These are phyloP conservation scores for Cephus pulcher DNA, from an alignment of 2,888 invertebrate genomes.

Conservation along the genomic window DNA sequence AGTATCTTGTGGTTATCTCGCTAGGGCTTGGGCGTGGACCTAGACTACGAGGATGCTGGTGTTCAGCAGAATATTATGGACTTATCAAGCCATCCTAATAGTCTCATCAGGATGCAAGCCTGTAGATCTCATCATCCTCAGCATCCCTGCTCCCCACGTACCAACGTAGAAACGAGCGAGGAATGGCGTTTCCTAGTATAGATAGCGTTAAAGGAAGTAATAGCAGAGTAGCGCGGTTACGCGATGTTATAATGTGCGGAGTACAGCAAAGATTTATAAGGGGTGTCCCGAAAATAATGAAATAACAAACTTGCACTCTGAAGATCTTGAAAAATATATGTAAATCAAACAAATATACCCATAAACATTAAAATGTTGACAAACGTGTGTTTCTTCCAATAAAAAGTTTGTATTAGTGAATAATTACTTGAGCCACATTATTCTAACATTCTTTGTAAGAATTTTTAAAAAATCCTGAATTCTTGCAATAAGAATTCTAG, in stretches of 20 bases:
- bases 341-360: not conserved
- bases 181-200: constrained; percentile 51
- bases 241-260: constrained; percentile 3
- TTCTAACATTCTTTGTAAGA: not conserved
- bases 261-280: not conserved
- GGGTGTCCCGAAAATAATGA: not conserved
- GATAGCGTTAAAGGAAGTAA: constrained; percentile 55
- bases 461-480: not conserved
- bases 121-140: constrained; percentile 64
- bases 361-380: not conserved
- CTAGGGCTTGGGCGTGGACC: not conserved
- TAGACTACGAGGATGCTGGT: constrained; percentile 49
- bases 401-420: not conserved
- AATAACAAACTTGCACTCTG: not conserved
- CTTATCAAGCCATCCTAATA: constrained; percentile 66
- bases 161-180: constrained; percentile 50
- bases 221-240: constrained; percentile 52
- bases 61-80: constrained; percentile 63
- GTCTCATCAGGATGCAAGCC: constrained; percentile 66
- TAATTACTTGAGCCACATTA: not conserved
- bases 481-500: not conserved
- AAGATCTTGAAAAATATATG: not conserved
- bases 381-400: not conserved
- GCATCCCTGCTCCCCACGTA: constrained; percentile 40
- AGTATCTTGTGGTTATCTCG: not conserved